Conservation (phyloP, 2,113 vertebrate genomes). For the Eleginops maclovinus region DNA sequence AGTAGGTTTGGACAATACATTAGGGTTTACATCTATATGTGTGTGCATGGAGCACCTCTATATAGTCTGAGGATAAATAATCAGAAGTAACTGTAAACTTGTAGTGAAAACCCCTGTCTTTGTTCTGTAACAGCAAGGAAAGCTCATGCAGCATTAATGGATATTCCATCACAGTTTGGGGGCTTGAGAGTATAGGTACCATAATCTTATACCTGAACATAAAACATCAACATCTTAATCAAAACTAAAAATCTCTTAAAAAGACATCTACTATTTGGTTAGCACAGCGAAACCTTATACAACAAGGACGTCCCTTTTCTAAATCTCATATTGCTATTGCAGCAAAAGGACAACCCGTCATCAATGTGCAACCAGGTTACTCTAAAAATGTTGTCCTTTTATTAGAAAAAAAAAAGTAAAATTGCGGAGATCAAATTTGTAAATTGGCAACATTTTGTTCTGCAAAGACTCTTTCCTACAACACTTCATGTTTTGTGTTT, state of each 20-base stretch:
- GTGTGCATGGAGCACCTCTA: neutral
- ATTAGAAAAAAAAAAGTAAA: constrained; percentile 11
- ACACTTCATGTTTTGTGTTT: constrained; percentile 23
- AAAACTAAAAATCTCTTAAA: neutral
- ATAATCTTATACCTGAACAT: neutral
- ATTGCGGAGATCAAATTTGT: constrained; percentile 13
- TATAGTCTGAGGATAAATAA: neutral
- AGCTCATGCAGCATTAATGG: neutral
- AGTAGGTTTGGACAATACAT: constrained; percentile 45
- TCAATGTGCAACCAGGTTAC: constrained; percentile 7
- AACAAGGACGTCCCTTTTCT: neutral
- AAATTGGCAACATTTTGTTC: constrained; percentile 14
- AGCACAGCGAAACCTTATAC: neutral
- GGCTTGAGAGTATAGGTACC: neutral
- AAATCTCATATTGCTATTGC: constrained; percentile 3
- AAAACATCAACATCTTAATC: neutral
- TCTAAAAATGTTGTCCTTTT: constrained; percentile 1
- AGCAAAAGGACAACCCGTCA: neutral
- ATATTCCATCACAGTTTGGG: neutral
- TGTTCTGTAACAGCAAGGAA: neutral
- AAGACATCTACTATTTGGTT: neutral
- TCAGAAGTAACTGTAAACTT: neutral
- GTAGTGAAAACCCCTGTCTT: neutral
- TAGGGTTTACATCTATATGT: constrained; percentile 21
- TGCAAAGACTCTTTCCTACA: neutral